A percentile compares a stretch with the other conserved stretches of the same genome.
Evolutionary conservation across 1,140 invertebrate genomes (phyloP).

Genomic region (Yoshiicerus persimilis): DNA sequence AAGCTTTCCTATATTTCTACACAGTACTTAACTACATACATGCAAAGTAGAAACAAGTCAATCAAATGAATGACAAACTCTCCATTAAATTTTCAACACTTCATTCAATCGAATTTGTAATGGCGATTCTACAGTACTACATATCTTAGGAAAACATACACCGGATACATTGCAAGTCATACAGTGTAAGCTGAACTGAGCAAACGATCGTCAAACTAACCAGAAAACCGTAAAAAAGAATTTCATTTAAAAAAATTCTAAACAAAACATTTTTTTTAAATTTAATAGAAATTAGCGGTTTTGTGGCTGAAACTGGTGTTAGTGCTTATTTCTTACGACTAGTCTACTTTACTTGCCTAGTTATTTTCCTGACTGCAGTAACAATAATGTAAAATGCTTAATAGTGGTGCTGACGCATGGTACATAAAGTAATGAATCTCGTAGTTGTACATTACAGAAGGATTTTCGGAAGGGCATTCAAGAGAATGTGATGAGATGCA

Average conservation of each 20-base stretch:
- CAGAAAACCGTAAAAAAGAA: background rate
- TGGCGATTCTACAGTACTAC: background rate
- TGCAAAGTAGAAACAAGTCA: background rate
- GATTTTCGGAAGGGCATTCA: background rate
- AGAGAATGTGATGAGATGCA: background rate
- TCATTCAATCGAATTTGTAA: background rate
- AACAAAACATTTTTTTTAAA: background rate
- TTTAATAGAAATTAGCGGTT: background rate
- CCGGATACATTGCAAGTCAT: background rate
- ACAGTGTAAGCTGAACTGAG: background rate
- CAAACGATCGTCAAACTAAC: background rate
- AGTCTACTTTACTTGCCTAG: background rate
- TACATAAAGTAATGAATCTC: background rate
- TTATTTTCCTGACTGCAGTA: background rate
- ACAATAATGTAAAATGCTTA: background rate
- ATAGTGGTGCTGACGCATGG: background rate
- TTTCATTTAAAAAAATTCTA: background rate
- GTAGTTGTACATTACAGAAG: background rate
- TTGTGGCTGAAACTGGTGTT: background rate
- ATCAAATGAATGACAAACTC: background rate
- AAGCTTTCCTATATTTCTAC: background rate
- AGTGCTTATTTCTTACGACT: background rate
- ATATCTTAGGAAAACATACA: background rate
- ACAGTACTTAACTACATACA: background rate
- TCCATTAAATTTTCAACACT: background rate